Evolutionary conservation across 2,888 invertebrate genomes (phyloP).

Genomic region (Lasioglossum morio): DNA sequence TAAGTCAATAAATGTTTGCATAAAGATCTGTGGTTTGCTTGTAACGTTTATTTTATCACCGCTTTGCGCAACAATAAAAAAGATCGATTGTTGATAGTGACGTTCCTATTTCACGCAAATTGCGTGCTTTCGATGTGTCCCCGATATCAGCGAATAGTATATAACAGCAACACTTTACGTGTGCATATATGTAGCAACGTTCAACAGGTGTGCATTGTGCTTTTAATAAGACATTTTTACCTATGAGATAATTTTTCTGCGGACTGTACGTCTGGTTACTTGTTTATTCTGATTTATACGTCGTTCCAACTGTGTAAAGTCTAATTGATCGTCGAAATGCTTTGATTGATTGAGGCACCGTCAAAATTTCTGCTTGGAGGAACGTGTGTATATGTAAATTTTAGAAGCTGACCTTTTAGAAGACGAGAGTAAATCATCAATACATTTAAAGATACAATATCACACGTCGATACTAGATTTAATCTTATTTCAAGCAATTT

Average conservation of each 20-base stretch:
- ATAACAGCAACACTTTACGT: neutral
- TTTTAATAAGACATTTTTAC: neutral
- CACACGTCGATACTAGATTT: neutral
- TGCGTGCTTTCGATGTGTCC: neutral
- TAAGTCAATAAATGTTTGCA: neutral
- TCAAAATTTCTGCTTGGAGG: neutral
- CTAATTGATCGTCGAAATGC: neutral
- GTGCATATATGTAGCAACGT: neutral
- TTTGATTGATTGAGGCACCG: neutral
- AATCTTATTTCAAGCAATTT: no score
- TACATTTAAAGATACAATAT: neutral
- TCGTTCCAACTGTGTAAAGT: neutral
- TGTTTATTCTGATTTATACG: neutral
- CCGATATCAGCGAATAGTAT: neutral
- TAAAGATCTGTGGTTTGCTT: neutral
- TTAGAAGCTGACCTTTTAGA: neutral
- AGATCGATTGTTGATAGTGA: neutral
- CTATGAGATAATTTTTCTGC: neutral
- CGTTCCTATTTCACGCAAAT: neutral
- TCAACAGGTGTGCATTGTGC: slow-evolving; percentile 15
- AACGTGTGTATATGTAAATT: no score
- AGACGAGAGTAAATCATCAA: neutral
- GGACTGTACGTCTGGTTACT: neutral
- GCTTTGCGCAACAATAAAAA: no score
- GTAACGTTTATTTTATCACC: neutral